Evolutionary conservation across 1,140 invertebrate species (phyloP), one percentile per base, ranked within the genome.

Genomic region (Drosophila bocki): DNA sequence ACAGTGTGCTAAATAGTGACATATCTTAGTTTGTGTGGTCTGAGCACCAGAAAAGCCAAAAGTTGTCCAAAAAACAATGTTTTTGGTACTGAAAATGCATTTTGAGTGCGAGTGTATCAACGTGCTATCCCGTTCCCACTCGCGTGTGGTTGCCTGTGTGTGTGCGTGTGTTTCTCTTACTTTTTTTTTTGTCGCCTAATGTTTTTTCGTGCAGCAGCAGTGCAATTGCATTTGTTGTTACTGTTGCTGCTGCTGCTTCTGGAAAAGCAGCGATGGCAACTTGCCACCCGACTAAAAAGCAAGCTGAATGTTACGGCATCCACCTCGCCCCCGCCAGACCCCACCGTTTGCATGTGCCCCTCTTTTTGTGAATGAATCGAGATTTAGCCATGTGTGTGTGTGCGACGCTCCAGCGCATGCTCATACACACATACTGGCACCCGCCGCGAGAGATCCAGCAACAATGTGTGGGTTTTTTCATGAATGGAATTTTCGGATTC

Each of bases 401-500:
- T 64, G 65, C 48, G 84, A 77, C 84, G 82, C 82, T 86, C 62
- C 63, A 65, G 76, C 72, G 78, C 83, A 68, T 68, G 65, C 65
- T 44, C 84, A 69, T 85, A 87, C 82, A 86, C 71, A 82, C 78
- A 76, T 74, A 74, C 80, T 51, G 53, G 58, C 59, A 47, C 41
- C 69, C 58, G 58, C 29, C 22, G 63, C 39, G 67, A 70, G 70
- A 72, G 65, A 67, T 65, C 70, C 81, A 75, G 65, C 74, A 88
- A 79, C 84, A 78, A 81, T 87, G 90, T 92, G 82, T 91, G 87
- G 91, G 77, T 88, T 82, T 80, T 84, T 91, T 92, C 87, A 92
- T 92, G 91, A 92, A 92, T 92, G 91, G 87, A 88, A 91, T 91
- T 78, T 78, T 91, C 78, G 88, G 75, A 90, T 88, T 90, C 85